phyloP scores from a whole-genome alignment of 2,888 invertebrate genomes.

The Callyntrura sp. region DNA sequence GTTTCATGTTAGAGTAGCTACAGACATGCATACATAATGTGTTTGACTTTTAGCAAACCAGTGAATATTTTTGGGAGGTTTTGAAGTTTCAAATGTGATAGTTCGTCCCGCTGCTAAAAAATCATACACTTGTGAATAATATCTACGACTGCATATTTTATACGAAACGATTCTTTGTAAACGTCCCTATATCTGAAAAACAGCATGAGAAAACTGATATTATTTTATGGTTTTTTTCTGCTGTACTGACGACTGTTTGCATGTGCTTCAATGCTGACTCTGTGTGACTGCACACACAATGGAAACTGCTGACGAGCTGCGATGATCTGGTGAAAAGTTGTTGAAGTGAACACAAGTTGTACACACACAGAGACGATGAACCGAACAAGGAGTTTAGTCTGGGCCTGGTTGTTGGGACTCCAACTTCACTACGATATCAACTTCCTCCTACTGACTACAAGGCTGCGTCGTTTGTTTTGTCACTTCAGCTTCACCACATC shows the following conservation, averaged over 20 bases:
- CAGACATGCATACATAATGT: too few relatives aligned
- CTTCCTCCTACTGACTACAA: background rate
- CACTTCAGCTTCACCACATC: constrained; percentile 8
- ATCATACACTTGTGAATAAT: background rate
- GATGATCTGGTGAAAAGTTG: constrained; percentile 48
- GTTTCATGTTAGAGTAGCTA: too few relatives aligned
- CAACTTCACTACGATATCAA: background rate
- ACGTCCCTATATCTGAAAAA: background rate
- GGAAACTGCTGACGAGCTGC: constrained; percentile 48
- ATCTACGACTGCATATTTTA: background rate
- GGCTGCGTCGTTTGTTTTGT: constrained; percentile 13
- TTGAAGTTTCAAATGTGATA: too few relatives aligned
- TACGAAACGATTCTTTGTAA: background rate
- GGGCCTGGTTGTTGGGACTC: background rate
- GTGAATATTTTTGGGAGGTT: too few relatives aligned
- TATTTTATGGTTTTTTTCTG: background rate
- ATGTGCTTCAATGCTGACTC: background rate
- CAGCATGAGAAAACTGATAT: background rate
- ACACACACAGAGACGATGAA: background rate
- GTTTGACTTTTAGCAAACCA: too few relatives aligned
- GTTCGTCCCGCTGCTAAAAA: background rate
- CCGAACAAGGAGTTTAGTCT: background rate
- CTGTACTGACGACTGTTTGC: background rate
- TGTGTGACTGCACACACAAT: constrained; percentile 20
- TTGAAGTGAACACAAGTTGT: constrained; percentile 23